Evolutionary conservation across 1,140 invertebrate genomes (phyloP).

Genomic region (Phthorimaea operculella): DNA sequence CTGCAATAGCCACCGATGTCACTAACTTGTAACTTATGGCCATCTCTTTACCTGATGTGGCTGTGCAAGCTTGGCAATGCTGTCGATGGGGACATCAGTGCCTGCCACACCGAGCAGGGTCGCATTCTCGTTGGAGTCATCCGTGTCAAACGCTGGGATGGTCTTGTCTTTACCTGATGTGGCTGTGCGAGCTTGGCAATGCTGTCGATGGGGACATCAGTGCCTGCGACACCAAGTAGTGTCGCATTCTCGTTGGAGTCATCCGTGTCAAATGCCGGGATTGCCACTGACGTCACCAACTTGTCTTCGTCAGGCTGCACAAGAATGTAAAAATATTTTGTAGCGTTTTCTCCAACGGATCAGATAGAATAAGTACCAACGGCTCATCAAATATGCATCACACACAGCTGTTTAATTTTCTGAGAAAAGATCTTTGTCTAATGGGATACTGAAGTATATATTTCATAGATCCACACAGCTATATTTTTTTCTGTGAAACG

Average conservation of each 20-base stretch:
- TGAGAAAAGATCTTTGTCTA: too few species aligned
- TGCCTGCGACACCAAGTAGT: slow-evolving; percentile 91
- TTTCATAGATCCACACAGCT: too few species aligned
- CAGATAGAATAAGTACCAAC: too few species aligned
- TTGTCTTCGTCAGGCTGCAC: slow-evolving; percentile 67
- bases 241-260: slow-evolving; percentile 71
- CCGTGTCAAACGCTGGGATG: slow-evolving; percentile 81
- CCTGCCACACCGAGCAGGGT: slow-evolving; percentile 91
- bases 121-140: slow-evolving; percentile 72
- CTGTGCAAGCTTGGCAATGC: slow-evolving; percentile 86
- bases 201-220: slow-evolving; percentile 92
- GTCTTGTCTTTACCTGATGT: slow-evolving; percentile 44
- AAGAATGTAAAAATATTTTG: background rate
- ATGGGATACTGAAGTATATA: too few species aligned
- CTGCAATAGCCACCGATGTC: too few species aligned
- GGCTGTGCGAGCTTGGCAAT: slow-evolving; percentile 87
- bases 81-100: slow-evolving; percentile 92
- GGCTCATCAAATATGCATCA: too few species aligned
- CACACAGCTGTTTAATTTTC: too few species aligned
- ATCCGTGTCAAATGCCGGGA: slow-evolving; percentile 84
- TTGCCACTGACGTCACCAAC: slow-evolving; percentile 85
- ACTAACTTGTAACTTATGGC: background rate
- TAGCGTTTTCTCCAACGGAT: too few species aligned
- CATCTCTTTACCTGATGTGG: slow-evolving; percentile 65
- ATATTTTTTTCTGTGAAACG: too few species aligned